A percentile compares a stretch with the other conserved stretches of the same genome.
phyloP scores from a whole-genome alignment of 2,797 vertebrate genomes.

The Hephaestus fuliginosus region DNA sequence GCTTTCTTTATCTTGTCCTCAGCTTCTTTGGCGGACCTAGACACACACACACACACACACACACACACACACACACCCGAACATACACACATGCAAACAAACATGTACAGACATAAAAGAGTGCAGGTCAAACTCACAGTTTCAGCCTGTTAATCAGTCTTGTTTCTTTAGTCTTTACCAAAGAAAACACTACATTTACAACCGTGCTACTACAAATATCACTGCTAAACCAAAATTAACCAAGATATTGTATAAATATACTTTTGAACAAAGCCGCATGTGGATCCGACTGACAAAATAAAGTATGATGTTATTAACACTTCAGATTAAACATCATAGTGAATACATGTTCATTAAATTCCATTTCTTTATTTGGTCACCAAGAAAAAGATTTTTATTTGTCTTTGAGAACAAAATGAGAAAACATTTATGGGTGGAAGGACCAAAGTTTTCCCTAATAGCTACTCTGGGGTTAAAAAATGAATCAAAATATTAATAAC shows the following conservation, averaged over 20 bases:
- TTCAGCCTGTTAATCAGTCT: neutral
- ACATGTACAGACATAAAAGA: conserved; percentile 7
- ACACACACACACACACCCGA: neutral
- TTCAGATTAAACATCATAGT: conserved; percentile 12
- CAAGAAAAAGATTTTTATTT: neutral
- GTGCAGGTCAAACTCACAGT: conserved; percentile 29
- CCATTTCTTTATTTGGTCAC: conserved; percentile 11
- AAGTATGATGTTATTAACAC: conserved; percentile 9
- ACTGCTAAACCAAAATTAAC: neutral
- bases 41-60: conserved; percentile 31
- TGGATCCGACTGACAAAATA: conserved; percentile 20
- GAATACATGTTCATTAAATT: conserved; percentile 9
- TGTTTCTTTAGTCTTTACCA: conserved; percentile 21
- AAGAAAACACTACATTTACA: conserved; percentile 15
- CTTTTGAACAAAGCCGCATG: neutral
- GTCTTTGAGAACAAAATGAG: neutral
- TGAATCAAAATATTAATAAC: neutral
- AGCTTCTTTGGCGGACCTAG: conserved; percentile 97
- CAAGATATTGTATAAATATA: conserved; percentile 1
- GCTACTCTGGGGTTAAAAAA: no score
- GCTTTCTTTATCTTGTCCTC: conserved; percentile 99
- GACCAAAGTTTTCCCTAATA: no score
- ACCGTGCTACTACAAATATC: neutral
- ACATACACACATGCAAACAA: neutral
- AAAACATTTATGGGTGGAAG: neutral